Percentiles rank a stretch among this genome's conserved stretches.
phyloP scores from a whole-genome alignment of 2,888 invertebrate species.

The Crossocerus cetratus region DNA sequence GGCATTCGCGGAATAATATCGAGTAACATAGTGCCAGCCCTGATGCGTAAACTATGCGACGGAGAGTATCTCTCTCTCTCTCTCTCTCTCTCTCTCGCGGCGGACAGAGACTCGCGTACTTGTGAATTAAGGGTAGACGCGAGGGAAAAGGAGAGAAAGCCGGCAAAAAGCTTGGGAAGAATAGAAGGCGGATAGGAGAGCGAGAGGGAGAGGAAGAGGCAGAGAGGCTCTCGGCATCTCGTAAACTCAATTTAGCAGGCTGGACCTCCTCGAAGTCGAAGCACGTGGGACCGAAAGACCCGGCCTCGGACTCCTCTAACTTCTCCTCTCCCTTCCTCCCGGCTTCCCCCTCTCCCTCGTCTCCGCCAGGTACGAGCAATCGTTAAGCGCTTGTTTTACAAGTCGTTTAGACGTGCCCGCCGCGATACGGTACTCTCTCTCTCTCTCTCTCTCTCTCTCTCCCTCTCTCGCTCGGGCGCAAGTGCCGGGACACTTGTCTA shows the following conservation, averaged over 20 bases:
- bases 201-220: slow-evolving; percentile 18
- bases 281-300: slow-evolving; percentile 58
- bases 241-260: slow-evolving; percentile 74
- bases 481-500: slow-evolving; percentile 63
- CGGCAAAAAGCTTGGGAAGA: slow-evolving; percentile 35
- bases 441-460: too few relatives aligned
- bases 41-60: slow-evolving; percentile 52
- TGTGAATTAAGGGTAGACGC: slow-evolving; percentile 52
- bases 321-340: slow-evolving; percentile 22
- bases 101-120: slow-evolving; percentile 27
- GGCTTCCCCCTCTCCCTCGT: slow-evolving; percentile 16
- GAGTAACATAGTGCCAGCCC: slow-evolving; percentile 50
- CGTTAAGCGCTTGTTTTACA: slow-evolving; percentile 76
- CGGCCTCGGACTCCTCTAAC: slow-evolving; percentile 5
- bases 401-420: slow-evolving; percentile 73
- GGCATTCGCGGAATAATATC: slow-evolving; percentile 50
- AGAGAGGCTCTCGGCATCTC: slow-evolving; percentile 60
- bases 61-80: slow-evolving; percentile 5
- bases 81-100: background rate
- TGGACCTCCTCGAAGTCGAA: slow-evolving; percentile 68
- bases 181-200: slow-evolving; percentile 30
- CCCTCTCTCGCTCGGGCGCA: slow-evolving; percentile 27
- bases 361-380: slow-evolving; percentile 64
- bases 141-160: slow-evolving; percentile 16
- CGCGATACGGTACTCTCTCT: slow-evolving; percentile 61